A percentile compares a stretch with the other conserved stretches of the same genome.
phyloP scores from a whole-genome alignment of 2,113 vertebrate genomes.

The Chamaetylas fuelleborni region DNA sequence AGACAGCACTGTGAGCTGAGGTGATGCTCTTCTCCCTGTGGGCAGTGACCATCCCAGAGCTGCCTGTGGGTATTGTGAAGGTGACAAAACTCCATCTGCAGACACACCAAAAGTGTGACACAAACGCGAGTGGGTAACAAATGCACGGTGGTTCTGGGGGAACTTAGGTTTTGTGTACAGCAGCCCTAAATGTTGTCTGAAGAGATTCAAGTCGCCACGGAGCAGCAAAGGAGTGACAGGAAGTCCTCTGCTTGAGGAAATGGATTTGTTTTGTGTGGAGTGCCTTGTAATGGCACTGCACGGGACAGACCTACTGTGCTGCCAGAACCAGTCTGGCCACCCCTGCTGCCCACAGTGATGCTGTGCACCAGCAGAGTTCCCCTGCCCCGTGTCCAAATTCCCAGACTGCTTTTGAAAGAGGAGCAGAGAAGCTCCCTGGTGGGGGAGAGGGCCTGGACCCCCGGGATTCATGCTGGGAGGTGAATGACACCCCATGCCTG shows the following conservation, averaged over 20 bases:
- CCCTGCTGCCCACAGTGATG: fast-evolving
- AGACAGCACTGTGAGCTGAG: fast-evolving
- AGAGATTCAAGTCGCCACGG: fast-evolving
- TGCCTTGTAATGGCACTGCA: too few relatives aligned
- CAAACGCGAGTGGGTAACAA: fast-evolving
- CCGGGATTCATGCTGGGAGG: fast-evolving
- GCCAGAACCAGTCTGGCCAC: not conserved
- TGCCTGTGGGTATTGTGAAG: fast-evolving
- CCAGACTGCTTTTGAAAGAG: fast-evolving
- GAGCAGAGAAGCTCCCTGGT: not conserved
- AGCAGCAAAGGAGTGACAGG: not conserved
- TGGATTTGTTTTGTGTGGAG: not conserved
- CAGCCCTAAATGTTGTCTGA: fast-evolving
- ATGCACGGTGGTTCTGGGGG: fast-evolving
- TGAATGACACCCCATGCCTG: not conserved
- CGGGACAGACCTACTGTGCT: fast-evolving
- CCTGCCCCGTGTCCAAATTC: fast-evolving
- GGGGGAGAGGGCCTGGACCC: not conserved
- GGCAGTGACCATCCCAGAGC: fast-evolving
- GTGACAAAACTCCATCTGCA: fast-evolving
- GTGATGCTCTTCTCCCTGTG: fast-evolving
- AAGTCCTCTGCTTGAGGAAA: not conserved
- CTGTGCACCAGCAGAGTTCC: fast-evolving
- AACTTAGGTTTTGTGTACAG: fast-evolving
- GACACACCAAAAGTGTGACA: fast-evolving